phyloP scores from a whole-genome alignment of 2,888 invertebrate genomes.

The Phytoseiulus persimilis region DNA sequence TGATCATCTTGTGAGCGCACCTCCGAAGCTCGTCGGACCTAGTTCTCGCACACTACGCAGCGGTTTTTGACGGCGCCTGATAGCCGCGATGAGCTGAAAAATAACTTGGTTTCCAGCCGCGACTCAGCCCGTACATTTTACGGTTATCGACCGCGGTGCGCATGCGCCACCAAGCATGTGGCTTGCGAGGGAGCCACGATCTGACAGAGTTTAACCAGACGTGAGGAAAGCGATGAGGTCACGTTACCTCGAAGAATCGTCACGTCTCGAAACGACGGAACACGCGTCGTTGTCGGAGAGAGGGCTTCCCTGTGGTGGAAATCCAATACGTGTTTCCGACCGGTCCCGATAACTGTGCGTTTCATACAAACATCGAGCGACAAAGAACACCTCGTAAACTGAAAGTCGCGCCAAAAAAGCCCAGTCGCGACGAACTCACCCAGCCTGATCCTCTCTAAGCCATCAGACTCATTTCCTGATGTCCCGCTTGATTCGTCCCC shows the following conservation, averaged over 20 bases:
- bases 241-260: conserved; percentile 73
- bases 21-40: conserved; percentile 61
- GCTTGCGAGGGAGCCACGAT: conserved; percentile 96
- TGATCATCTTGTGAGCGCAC: conserved; percentile 8
- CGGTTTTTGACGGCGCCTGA: conserved; percentile 89
- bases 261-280: conserved; percentile 81
- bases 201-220: conserved; percentile 77
- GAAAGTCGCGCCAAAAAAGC: too few relatives aligned
- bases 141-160: too few relatives aligned
- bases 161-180: conserved; percentile 94
- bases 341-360: too few relatives aligned
- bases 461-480: too few relatives aligned
- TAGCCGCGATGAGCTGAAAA: conserved; percentile 98
- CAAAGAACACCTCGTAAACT: too few relatives aligned
- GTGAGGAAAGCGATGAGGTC: conserved; percentile 85
- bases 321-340: too few relatives aligned
- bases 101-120: conserved; percentile 98
- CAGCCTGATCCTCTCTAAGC: too few relatives aligned
- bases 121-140: too few relatives aligned
- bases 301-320: too few relatives aligned
- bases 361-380: too few relatives aligned
- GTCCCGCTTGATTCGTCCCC: too few relatives aligned
- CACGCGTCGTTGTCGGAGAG: conserved; percentile 88
- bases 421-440: too few relatives aligned
- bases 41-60: conserved; percentile 70